Evolutionary conservation across 2,113 vertebrate genomes (phyloP).

Genomic region (Ceratotherium simum): DNA sequence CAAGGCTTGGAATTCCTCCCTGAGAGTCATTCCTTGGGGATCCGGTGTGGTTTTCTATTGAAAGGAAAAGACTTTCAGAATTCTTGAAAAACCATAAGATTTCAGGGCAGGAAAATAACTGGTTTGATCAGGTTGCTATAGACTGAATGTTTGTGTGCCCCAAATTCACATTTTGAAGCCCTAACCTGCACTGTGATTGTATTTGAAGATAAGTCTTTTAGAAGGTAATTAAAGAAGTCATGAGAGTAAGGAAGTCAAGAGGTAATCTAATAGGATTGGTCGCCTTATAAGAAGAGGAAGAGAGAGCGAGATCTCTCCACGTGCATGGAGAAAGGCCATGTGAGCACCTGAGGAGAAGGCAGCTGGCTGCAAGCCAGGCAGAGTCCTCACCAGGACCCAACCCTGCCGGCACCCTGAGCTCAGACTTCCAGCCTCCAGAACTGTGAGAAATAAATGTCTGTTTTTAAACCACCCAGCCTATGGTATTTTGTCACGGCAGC

Average conservation of each 20-base stretch:
- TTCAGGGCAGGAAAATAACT: not conserved
- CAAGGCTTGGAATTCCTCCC: not conserved
- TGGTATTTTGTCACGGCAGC: not conserved
- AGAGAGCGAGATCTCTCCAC: accelerated
- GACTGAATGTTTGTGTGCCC: not conserved
- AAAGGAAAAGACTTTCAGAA: not conserved
- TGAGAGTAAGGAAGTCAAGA: not conserved
- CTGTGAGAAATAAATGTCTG: not conserved
- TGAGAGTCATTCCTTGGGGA: not conserved
- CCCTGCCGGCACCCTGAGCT: accelerated
- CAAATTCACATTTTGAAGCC: not conserved
- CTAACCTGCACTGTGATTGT: not conserved
- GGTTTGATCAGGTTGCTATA: not conserved
- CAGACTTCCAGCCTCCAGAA: not conserved
- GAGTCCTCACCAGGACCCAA: not conserved
- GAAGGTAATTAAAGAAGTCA: not conserved
- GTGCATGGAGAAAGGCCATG: accelerated
- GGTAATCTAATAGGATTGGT: not conserved
- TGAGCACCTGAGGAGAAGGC: not conserved
- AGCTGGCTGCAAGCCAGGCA: not conserved
- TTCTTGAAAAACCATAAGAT: not conserved
- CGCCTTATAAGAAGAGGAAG: not conserved
- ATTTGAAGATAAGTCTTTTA: not conserved
- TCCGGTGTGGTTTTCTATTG: not conserved
- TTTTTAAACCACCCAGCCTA: not conserved